Conservation (phyloP, 2,113 vertebrate species). For the Vidua chalybeata region DNA sequence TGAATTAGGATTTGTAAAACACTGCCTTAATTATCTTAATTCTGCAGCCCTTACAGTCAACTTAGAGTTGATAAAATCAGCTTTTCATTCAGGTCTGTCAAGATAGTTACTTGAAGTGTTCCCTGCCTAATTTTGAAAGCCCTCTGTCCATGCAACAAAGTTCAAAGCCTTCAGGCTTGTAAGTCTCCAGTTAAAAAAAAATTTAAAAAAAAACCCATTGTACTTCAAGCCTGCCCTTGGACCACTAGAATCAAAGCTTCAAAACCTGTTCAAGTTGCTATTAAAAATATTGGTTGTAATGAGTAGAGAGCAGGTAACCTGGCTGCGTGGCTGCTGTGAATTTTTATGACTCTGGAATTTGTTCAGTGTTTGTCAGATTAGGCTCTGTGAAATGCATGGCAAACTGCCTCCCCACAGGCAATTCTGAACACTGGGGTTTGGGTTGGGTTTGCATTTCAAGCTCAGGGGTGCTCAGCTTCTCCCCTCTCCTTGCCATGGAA, state of each 20-base stretch:
- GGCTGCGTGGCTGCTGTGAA: background rate
- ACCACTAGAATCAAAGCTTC: background rate
- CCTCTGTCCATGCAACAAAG: background rate
- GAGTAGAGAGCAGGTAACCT: background rate
- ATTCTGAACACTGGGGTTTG: background rate
- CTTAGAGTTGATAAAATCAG: background rate
- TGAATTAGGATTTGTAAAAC: background rate
- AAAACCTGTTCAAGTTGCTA: background rate
- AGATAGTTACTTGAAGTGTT: background rate
- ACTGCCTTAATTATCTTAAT: background rate
- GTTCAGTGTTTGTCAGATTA: background rate
- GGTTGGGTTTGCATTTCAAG: background rate
- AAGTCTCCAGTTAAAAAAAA: background rate
- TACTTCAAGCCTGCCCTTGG: background rate
- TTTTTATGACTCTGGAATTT: background rate
- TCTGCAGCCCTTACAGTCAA: background rate
- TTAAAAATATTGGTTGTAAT: background rate
- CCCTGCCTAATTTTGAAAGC: background rate
- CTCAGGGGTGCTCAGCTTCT: background rate
- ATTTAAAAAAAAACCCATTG: rapidly evolving
- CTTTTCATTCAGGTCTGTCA: background rate
- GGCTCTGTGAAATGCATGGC: background rate
- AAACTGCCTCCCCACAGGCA: background rate
- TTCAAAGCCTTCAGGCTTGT: background rate
- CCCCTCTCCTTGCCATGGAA: background rate